Conservation (phyloP, 2,113 vertebrate genomes). For the Amphiprion percula region DNA sequence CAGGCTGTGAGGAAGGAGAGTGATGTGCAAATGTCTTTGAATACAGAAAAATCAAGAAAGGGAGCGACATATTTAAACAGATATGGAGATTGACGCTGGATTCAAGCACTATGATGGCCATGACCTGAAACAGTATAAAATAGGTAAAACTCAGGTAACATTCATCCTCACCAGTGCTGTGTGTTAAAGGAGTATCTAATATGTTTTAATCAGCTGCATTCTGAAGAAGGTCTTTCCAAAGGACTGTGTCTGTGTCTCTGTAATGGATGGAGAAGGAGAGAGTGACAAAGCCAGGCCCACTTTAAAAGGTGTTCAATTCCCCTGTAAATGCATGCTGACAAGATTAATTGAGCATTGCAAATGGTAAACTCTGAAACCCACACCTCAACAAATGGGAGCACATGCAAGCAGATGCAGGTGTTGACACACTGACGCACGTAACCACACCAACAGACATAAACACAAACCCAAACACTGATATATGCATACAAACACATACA, state of each 20-base stretch:
- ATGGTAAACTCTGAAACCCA: conserved; percentile 83
- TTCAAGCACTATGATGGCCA: conserved; percentile 9
- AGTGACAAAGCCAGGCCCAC: conserved; percentile 75
- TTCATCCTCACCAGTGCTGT: conserved; percentile 40
- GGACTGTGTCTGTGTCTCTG: conserved; percentile 55
- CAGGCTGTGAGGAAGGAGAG: conserved; percentile 32
- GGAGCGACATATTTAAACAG: neutral
- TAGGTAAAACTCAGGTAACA: conserved; percentile 20
- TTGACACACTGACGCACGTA: conserved; percentile 26
- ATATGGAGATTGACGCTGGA: conserved; percentile 18
- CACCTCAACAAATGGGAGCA: conserved; percentile 47
- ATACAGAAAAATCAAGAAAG: neutral
- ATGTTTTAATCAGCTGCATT: conserved; percentile 63
- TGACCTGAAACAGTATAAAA: conserved; percentile 19
- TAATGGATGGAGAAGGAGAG: conserved; percentile 77
- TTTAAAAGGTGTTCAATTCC: conserved; percentile 81
- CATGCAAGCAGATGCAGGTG: conserved; percentile 34
- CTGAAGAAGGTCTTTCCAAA: conserved; percentile 58
- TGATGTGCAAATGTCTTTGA: neutral
- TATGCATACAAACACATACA: conserved; percentile 27
- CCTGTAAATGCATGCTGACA: conserved; percentile 84
- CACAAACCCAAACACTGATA: conserved; percentile 16
- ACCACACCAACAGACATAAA: conserved; percentile 37
- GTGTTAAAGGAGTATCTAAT: conserved; percentile 52
- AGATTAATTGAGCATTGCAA: conserved; percentile 91